Base-by-base conservation (phyloP, 2,113 vertebrate genomes). In the Chaenocephalus aceratus region DNA sequence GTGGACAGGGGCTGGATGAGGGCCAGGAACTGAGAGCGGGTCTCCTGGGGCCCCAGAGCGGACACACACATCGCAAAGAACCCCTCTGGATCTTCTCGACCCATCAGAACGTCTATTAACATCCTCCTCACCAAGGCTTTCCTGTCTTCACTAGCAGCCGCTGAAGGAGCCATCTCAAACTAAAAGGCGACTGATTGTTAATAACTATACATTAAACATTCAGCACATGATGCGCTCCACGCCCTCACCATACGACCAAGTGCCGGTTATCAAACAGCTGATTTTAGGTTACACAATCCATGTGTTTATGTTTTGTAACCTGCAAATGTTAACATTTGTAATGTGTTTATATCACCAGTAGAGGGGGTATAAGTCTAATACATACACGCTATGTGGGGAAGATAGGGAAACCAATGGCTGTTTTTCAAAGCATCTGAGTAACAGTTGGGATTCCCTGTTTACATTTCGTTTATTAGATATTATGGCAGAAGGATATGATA, bases 11-110 rank as follows among this genome's bases (percentile, higher is more conserved):
- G 92, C 82, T 77, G 59, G 74, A 94, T 91, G 51, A 92, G 45
- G 60, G 89, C 62, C 70, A 62, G 77, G 70, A 94, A 94, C 66
- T 82, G 73, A 5, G 81, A 54, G 0, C 65, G 69, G 62, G 93
- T 93, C 61, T 92, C 89, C 13, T 74, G 68, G 56, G 92, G 84
- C 0, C 92, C 94, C 67, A 94, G 49, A 11, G 85, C 18, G n/a
- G 94, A 94, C 61, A 93, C 2, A 44, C 91, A 93, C 61, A 82
- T 48, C 4, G 88, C 90, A 16, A 94, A 95, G 54, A 92, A 94
- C 0, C 77, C 86, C 10, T 92, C 88, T 8, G 91, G 89, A 85
- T 93, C 90, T 72, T 94, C 91, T 45, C 87, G 86, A 75, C 93
- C 93, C 64, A 56, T 10, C 72, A 93, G 48, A 16, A 94, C 82